Percentiles rank a stretch among this genome's conserved stretches.
phyloP scores from a whole-genome alignment of 2,888 invertebrate genomes.

The Anodontia alba region DNA sequence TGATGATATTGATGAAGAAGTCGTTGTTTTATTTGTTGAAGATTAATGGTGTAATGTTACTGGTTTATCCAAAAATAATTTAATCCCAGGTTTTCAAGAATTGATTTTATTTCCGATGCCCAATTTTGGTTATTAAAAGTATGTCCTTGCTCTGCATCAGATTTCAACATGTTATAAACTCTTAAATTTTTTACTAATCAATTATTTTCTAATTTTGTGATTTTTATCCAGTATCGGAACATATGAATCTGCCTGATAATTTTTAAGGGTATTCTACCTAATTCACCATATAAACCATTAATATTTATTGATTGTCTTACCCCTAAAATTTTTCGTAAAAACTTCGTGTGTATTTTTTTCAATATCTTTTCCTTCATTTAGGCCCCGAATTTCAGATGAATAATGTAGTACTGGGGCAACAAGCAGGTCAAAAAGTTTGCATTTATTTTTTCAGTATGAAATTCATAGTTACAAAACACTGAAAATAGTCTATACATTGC shows the following conservation, averaged over 20 bases:
- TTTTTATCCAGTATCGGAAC: slow-evolving; percentile 13
- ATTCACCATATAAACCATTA: slow-evolving; percentile 9
- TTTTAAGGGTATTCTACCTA: background rate
- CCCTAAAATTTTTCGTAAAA: slow-evolving; percentile 15
- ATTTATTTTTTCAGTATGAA: background rate
- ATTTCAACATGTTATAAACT: background rate
- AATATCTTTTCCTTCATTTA: background rate
- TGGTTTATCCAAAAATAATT: background rate
- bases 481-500: background rate
- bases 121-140: slow-evolving; percentile 6
- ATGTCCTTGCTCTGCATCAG: background rate
- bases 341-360: slow-evolving; percentile 24
- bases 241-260: background rate
- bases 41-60: background rate
- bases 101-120: slow-evolving; percentile 1
- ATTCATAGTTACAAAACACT: background rate
- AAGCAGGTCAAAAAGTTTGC: background rate
- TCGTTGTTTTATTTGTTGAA: background rate
- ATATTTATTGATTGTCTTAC: slow-evolving; percentile 8
- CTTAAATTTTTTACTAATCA: background rate
- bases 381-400: slow-evolving; percentile 21
- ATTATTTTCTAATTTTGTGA: background rate
- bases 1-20: background rate
- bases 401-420: slow-evolving; percentile 8
- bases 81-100: slow-evolving; percentile 4